phyloP scores from a whole-genome alignment of 1,140 invertebrate species.

The Apis laboriosa region DNA sequence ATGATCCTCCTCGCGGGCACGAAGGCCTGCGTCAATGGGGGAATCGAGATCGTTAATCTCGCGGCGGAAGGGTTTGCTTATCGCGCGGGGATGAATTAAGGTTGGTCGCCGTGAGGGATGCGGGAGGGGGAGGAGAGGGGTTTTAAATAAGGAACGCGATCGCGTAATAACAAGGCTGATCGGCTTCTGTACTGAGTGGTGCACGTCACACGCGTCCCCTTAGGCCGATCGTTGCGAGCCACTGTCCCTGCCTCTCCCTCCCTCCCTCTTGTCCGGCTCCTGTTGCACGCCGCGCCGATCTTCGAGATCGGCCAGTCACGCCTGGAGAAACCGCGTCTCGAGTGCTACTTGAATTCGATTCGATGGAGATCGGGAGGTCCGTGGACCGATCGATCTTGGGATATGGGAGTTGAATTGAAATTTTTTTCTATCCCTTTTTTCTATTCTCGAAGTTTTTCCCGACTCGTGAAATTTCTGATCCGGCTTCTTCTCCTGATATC shows the following conservation, averaged over 20 bases:
- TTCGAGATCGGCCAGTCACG: conserved; percentile 4
- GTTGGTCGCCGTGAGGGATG: conserved; percentile 28
- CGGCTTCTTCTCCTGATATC: no score
- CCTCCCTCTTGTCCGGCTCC: background rate
- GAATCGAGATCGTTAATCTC: conserved; percentile 46
- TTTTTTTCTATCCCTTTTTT: no score
- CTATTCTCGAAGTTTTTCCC: no score
- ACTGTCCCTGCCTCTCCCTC: background rate
- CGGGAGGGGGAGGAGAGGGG: background rate
- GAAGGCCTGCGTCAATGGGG: conserved; percentile 8
- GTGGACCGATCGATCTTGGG: no score
- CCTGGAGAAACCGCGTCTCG: conserved; percentile 30
- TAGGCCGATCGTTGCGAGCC: conserved; percentile 21
- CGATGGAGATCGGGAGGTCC: no score
- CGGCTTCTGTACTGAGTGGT: conserved; percentile 41
- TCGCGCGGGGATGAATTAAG: conserved; percentile 46
- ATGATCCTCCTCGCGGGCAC: background rate
- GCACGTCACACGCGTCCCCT: conserved; percentile 30
- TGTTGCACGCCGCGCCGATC: conserved; percentile 2
- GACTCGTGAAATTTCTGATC: no score
- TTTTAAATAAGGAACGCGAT: conserved; percentile 52
- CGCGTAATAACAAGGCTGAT: conserved; percentile 56
- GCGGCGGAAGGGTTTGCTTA: background rate
- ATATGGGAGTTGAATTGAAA: no score
- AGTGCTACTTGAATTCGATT: conserved; percentile 36